These are phyloP conservation scores for Columba livia DNA, from an alignment of 2,113 vertebrate species.

Conservation along the genomic window DNA sequence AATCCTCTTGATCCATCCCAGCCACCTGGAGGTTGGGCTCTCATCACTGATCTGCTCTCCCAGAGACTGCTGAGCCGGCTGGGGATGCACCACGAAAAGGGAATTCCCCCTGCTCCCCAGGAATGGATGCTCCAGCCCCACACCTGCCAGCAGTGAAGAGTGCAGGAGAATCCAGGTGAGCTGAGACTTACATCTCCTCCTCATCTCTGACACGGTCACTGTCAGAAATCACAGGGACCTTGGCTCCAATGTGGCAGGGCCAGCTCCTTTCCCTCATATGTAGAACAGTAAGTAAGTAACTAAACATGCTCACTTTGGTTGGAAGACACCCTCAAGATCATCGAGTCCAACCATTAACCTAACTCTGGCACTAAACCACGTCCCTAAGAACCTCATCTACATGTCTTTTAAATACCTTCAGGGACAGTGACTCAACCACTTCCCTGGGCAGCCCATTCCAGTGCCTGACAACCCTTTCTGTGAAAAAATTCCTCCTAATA, in stretches of 20 bases:
- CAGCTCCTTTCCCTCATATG: neutral
- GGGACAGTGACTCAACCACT: no score
- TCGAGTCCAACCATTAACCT: no score
- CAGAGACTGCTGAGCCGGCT: neutral
- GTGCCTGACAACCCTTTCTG: no score
- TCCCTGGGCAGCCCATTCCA: no score
- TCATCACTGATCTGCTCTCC: neutral
- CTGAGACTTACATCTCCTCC: neutral
- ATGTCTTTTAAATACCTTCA: no score
- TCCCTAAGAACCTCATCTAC: no score
- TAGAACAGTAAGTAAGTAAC: neutral
- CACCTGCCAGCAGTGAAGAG: neutral
- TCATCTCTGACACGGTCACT: neutral
- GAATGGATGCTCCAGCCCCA: neutral
- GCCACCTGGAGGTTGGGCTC: neutral
- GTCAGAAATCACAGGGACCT: neutral
- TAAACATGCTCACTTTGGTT: neutral
- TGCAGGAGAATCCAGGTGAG: neutral
- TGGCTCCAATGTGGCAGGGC: accelerated
- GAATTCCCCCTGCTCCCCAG: neutral
- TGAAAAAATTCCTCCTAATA: no score
- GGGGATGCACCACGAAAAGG: neutral
- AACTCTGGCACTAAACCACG: no score
- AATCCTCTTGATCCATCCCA: neutral
- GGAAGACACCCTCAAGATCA: no score